phyloP scores from a whole-genome alignment of 2,888 invertebrate genomes.

The Smittia aterrima region DNA sequence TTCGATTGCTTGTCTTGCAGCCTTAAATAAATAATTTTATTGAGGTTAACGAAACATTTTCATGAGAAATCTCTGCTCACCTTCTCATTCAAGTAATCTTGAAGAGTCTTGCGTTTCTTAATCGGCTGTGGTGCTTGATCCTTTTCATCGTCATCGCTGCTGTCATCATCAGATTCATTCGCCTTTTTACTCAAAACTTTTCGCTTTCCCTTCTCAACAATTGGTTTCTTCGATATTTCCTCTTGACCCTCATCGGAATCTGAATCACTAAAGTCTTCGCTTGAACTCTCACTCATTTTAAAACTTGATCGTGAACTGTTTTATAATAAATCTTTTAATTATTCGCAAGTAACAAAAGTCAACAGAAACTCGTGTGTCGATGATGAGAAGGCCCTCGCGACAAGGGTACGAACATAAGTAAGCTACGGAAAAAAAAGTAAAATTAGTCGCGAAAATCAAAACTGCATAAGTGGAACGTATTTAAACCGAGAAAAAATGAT shows the following conservation, averaged over 20 bases:
- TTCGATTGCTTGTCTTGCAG: neutral
- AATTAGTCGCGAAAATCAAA: neutral
- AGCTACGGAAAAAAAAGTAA: neutral
- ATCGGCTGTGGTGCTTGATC: neutral
- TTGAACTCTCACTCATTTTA: conserved; percentile 34
- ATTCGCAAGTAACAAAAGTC: too few species aligned
- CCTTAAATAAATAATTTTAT: neutral
- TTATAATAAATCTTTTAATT: neutral
- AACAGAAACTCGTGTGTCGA: too few species aligned
- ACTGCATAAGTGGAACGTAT: neutral
- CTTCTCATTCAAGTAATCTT: conserved; percentile 39
- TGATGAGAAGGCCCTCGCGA: too few species aligned
- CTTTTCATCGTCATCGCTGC: conserved; percentile 32
- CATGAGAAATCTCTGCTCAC: neutral
- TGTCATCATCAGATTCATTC: conserved; percentile 41
- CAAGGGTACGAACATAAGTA: too few species aligned
- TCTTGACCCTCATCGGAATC: conserved; percentile 20
- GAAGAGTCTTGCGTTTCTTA: conserved; percentile 36
- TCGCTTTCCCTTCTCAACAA: neutral
- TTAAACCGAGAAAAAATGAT: neutral
- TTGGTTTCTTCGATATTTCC: neutral
- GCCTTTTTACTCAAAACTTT: neutral
- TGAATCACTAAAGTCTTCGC: conserved; percentile 39
- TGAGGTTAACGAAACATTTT: conserved; percentile 17
- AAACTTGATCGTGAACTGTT: neutral